Evolutionary conservation across 2,113 vertebrate species (phyloP).

Genomic region (Ptychochromis oligacanthus): DNA sequence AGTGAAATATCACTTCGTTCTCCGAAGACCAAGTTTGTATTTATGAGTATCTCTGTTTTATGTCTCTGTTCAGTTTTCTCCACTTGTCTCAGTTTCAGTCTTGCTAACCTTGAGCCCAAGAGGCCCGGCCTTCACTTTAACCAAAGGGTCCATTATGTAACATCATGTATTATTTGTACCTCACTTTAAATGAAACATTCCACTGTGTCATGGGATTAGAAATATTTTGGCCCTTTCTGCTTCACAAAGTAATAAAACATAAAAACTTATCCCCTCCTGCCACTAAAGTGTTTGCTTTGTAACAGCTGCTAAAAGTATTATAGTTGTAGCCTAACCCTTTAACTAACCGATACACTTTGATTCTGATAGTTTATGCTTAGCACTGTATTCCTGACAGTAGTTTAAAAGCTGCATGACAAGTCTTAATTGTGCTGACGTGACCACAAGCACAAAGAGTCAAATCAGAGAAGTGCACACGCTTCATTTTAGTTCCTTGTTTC

Average conservation of each 20-base stretch:
- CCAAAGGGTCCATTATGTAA: constrained; percentile 51
- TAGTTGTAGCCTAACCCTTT: not conserved
- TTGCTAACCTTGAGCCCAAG: not conserved
- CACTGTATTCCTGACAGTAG: not conserved
- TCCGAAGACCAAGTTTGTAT: constrained; percentile 59
- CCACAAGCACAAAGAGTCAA: not conserved
- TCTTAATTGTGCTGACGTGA: not conserved
- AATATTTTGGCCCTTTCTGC: constrained; percentile 13
- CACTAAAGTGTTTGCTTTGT: not conserved
- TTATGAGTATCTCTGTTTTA: constrained; percentile 44
- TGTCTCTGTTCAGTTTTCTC: not conserved
- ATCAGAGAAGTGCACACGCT: fast-evolving
- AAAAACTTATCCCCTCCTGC: not conserved
- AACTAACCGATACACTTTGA: not conserved
- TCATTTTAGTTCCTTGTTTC: not conserved
- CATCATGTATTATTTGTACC: constrained; percentile 43
- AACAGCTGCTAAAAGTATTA: constrained; percentile 31
- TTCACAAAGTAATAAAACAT: not conserved
- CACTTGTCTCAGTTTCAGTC: not conserved
- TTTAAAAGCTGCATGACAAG: not conserved
- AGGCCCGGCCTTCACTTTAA: constrained; percentile 36
- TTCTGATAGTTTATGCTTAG: not conserved
- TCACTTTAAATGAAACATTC: constrained; percentile 42
- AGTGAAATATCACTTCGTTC: constrained; percentile 24
- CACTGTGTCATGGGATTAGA: not conserved